phyloP scores from a whole-genome alignment of 1,140 invertebrate genomes.

The Leptinotarsa texana region DNA sequence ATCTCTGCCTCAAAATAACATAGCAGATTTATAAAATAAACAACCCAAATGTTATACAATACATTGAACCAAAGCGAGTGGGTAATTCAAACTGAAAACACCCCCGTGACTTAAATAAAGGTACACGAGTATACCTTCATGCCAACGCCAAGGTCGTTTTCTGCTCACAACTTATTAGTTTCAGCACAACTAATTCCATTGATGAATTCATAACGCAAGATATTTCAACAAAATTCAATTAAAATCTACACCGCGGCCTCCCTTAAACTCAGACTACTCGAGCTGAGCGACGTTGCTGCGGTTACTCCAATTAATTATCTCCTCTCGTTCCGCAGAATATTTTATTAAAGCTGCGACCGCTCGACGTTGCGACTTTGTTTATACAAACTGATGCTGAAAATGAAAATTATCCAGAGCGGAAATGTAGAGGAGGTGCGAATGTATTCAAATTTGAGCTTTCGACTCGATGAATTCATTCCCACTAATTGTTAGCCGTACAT shows the following conservation, averaged over 20 bases:
- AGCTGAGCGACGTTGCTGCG: constrained; percentile 7
- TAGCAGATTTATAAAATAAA: too few species aligned
- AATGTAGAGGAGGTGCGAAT: not conserved
- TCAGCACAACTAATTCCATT: not conserved
- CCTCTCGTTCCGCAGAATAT: constrained; percentile 7
- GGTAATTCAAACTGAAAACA: too few species aligned
- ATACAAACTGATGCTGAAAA: not conserved
- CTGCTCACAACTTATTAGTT: not conserved
- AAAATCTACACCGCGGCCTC: not conserved
- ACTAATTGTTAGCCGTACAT: not conserved
- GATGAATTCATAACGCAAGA: constrained; percentile 1
- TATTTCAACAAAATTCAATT: constrained; percentile 9
- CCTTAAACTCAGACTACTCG: not conserved
- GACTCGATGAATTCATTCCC: not conserved
- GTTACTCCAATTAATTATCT: constrained; percentile 5
- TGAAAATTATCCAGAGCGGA: not conserved
- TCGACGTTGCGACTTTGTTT: constrained; percentile 2
- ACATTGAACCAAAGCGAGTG: too few species aligned
- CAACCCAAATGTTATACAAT: too few species aligned
- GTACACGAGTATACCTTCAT: too few species aligned
- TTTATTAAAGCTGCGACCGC: constrained; percentile 2
- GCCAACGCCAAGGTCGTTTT: too few species aligned
- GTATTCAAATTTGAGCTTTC: not conserved
- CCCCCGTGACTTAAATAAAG: too few species aligned
- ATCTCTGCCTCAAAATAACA: too few species aligned